A percentile compares a stretch with the other conserved stretches of the same genome.
phyloP scores from a whole-genome alignment of 2,113 vertebrate species.

The Dicerorhinus sumatrensis region DNA sequence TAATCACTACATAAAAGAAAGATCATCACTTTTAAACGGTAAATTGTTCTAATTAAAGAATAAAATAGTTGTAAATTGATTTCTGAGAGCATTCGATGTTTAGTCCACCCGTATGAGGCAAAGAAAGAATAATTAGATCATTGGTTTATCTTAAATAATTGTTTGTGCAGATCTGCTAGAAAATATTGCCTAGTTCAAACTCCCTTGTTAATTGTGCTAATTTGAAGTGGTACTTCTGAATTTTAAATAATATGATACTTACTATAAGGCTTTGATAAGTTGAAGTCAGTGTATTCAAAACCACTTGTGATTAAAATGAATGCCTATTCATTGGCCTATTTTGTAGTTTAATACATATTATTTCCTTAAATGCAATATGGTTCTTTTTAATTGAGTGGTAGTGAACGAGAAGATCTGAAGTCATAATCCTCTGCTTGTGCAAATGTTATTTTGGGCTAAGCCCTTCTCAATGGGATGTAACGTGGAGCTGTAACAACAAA shows the following conservation, averaged over 20 bases:
- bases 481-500: background rate
- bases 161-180: background rate
- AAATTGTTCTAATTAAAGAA: slow-evolving; percentile 21
- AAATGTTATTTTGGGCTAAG: slow-evolving; percentile 26
- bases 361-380: background rate
- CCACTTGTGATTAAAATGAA: slow-evolving; percentile 12
- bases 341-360: background rate
- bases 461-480: background rate
- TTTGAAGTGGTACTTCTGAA: background rate
- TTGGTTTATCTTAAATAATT: background rate
- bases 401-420: background rate
- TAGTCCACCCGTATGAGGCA: background rate
- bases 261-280: background rate
- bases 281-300: background rate
- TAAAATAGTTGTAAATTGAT: background rate
- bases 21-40: background rate
- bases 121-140: background rate
- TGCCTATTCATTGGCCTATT: background rate
- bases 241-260: background rate
- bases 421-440: background rate
- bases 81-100: background rate
- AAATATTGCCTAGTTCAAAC: background rate
- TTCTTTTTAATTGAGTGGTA: background rate
- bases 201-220: background rate
- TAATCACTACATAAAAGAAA: background rate